Conservation (phyloP, 2,888 invertebrate genomes). For the Liopterus haemorrhoidalis region DNA sequence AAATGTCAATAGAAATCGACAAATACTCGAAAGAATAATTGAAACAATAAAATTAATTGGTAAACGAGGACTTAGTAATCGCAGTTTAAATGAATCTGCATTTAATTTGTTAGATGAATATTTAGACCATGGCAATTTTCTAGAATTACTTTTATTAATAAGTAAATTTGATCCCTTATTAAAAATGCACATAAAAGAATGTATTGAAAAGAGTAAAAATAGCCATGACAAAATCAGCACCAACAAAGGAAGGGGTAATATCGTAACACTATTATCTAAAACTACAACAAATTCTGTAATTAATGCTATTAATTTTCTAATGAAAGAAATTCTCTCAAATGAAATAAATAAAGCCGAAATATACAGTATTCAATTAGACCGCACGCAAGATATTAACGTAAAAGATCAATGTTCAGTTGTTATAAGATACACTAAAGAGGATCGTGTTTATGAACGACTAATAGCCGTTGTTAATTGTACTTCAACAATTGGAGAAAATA, state of each 20-base stretch:
- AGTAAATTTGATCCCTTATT: slow-evolving; percentile 1
- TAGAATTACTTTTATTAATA: slow-evolving; percentile 2
- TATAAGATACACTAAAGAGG: slow-evolving; percentile 13
- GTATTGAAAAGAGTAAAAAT: slow-evolving; percentile 2
- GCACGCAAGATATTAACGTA: slow-evolving; percentile 9
- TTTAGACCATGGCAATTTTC: slow-evolving; percentile 12
- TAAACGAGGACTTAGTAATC: slow-evolving; percentile 1
- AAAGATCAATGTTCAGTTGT: slow-evolving; percentile 17
- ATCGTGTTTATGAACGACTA: slow-evolving; percentile 12
- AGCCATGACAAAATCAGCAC: background rate
- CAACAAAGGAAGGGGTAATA: background rate
- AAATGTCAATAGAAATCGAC: background rate
- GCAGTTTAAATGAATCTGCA: background rate
- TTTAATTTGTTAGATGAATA: background rate
- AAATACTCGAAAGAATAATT: background rate
- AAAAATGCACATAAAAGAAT: background rate
- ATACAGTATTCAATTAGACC: background rate
- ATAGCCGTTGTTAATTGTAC: slow-evolving; percentile 11
- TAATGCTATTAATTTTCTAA: background rate
- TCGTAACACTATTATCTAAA: slow-evolving; percentile 8
- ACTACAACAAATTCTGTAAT: slow-evolving; percentile 2
- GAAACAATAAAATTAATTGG: slow-evolving; percentile 6
- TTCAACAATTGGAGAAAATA: too few species aligned
- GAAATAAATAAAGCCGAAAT: slow-evolving; percentile 9
- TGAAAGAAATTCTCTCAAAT: background rate